phyloP scores from a whole-genome alignment of 2,888 invertebrate genomes.

The Branchipolynoe longqiensis region DNA sequence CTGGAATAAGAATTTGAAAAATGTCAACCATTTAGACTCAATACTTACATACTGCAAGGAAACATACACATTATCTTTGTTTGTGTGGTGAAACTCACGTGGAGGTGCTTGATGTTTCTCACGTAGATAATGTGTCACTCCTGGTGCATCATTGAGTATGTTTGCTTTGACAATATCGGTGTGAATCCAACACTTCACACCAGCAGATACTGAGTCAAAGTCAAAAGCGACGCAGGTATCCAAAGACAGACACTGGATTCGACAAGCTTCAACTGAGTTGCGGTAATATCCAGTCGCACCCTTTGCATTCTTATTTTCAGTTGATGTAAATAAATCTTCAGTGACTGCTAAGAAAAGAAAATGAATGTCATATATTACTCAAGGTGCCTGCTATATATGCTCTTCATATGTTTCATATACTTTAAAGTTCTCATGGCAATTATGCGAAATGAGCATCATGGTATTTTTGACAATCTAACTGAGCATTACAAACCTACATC shows the following conservation, averaged over 20 bases:
- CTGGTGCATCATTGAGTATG: neutral
- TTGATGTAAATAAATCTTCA: neutral
- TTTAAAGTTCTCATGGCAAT: no score
- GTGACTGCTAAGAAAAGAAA: no score
- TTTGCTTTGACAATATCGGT: neutral
- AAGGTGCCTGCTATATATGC: no score
- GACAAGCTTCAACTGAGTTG: neutral
- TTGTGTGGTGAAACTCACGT: neutral
- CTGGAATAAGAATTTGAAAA: no score
- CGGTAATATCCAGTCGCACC: neutral
- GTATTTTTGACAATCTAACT: no score
- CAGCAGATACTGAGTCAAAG: neutral
- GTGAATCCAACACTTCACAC: neutral
- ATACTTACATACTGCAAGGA: no score
- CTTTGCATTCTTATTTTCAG: neutral
- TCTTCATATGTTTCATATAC: no score
- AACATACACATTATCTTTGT: neutral
- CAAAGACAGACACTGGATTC: neutral
- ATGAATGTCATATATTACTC: no score
- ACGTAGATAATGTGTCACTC: neutral
- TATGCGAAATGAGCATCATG: no score
- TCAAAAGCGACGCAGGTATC: conserved; percentile 13
- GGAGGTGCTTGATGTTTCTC: neutral
- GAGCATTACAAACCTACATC: no score
- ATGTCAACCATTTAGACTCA: no score